Conservation (phyloP, 1,140 invertebrate species). For the Lucilia cuprina region DNA sequence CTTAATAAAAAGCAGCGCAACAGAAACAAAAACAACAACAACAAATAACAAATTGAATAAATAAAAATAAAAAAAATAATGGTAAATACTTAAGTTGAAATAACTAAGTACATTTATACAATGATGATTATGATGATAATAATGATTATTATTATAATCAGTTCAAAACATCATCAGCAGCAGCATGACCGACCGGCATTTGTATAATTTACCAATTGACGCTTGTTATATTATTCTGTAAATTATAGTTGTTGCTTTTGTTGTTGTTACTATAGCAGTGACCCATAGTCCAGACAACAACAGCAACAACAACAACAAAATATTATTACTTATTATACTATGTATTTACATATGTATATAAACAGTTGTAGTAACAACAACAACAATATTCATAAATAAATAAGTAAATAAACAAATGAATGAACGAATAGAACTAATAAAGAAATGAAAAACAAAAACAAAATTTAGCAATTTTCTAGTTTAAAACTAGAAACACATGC, state of each 20-base stretch:
- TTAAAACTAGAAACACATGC: neutral
- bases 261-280: neutral
- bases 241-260: neutral
- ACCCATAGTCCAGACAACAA: conserved; percentile 14
- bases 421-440: neutral
- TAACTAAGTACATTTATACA: no score
- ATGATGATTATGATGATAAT: no score
- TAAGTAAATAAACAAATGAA: neutral
- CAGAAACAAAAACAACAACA: no score
- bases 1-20: no score
- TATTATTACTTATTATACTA: neutral
- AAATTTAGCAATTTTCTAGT: neutral
- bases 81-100: neutral
- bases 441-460: neutral
- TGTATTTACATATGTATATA: no score
- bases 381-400: neutral
- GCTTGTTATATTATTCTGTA: neutral
- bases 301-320: neutral
- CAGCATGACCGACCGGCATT: conserved; percentile 2
- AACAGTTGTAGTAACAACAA: neutral
- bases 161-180: neutral
- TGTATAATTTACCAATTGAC: conserved; percentile 30
- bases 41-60: no score
- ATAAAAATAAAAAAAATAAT: neutral
- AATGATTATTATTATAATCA: neutral